Conservation (phyloP, 2,888 invertebrate genomes). For the Lucinisca nassula region DNA sequence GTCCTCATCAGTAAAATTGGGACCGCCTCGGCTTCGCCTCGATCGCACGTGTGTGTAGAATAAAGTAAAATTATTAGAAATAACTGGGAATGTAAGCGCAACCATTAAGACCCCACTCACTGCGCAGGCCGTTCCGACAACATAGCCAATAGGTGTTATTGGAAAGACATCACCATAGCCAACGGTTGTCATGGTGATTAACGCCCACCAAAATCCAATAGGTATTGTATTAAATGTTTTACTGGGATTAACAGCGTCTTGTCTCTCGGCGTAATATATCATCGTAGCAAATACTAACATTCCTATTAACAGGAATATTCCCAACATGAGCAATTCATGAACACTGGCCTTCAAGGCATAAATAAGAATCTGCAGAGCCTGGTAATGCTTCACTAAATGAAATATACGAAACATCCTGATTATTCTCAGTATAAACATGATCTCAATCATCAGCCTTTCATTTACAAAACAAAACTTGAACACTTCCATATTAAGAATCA, state of each 20-base stretch:
- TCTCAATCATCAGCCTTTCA: slow-evolving; percentile 85
- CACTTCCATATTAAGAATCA: slow-evolving; percentile 82
- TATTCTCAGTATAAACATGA: slow-evolving; percentile 88
- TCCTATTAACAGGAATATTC: slow-evolving; percentile 87
- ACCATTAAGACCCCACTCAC: slow-evolving; percentile 86
- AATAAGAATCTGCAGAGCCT: slow-evolving; percentile 88
- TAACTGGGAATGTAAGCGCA: slow-evolving; percentile 87
- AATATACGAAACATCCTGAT: slow-evolving; percentile 89
- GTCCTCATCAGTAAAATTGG: slow-evolving; percentile 37
- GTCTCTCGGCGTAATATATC: slow-evolving; percentile 87
- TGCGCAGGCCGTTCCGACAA: slow-evolving; percentile 85
- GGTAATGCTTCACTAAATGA: slow-evolving; percentile 89
- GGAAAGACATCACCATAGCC: slow-evolving; percentile 87
- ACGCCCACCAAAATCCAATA: slow-evolving; percentile 88
- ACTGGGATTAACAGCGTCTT: slow-evolving; percentile 78
- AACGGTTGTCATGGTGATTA: slow-evolving; percentile 88
- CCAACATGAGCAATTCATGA: slow-evolving; percentile 87
- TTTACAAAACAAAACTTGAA: slow-evolving; percentile 84
- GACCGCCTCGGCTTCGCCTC: slow-evolving; percentile 65
- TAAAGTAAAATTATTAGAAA: slow-evolving; percentile 87
- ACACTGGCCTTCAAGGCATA: slow-evolving; percentile 88
- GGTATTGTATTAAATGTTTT: slow-evolving; percentile 87
- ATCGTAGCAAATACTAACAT: slow-evolving; percentile 87
- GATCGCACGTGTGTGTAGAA: slow-evolving; percentile 87
- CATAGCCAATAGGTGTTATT: slow-evolving; percentile 82